Base-by-base conservation (phyloP, 2,113 vertebrate genomes). In the Hystrix cristata region DNA sequence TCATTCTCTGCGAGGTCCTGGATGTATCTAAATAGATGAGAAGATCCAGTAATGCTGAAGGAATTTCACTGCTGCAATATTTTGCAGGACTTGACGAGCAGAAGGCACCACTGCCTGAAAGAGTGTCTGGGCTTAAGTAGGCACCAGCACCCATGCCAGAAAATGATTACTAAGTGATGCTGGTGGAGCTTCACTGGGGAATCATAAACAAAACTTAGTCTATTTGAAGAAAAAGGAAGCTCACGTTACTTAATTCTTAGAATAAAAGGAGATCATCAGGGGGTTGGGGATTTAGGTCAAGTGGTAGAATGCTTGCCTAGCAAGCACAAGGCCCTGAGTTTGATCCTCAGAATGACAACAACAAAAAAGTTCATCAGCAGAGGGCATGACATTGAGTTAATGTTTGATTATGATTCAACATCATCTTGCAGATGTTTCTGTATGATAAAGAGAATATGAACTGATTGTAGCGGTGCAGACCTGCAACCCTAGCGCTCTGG, bases 111-210 rank as follows among this genome's bases (percentile, higher is more conserved):
- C 55, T 51, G 21, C 34, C 64, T 12, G 34, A 23, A 55, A 11
- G 34, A 71, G 29, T 5, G 65, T 8, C 21, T 34, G 12, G 31
- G 31, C 3, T 23, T 12, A 53, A 55, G 9, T 21, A 48, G 29
- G 51, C 1, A 9, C 18, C 31, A 16, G 31, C 27, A 21, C 15
- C 15, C 8, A 31, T 14, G 2, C 38, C 38, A 46, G 38, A 48
- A 62, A 11, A 31, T 38, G 2, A 1, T 29, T 9, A 13, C 60
- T 6, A 19, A 64, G 27, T 29, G 57, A 5, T 7, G 0, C 48
- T 31, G 15, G 29, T 29, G 15, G 82, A 18, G 18, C 46, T n/a
- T 8, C 60, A 13, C 60, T 65, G 62, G 19, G 27, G 34, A 85
- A 31, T 25, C 7, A 7, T 15, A 23, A 55, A n/a, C 60, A 31